phyloP scores from a whole-genome alignment of 2,797 vertebrate species.

The Paguma larvata region DNA sequence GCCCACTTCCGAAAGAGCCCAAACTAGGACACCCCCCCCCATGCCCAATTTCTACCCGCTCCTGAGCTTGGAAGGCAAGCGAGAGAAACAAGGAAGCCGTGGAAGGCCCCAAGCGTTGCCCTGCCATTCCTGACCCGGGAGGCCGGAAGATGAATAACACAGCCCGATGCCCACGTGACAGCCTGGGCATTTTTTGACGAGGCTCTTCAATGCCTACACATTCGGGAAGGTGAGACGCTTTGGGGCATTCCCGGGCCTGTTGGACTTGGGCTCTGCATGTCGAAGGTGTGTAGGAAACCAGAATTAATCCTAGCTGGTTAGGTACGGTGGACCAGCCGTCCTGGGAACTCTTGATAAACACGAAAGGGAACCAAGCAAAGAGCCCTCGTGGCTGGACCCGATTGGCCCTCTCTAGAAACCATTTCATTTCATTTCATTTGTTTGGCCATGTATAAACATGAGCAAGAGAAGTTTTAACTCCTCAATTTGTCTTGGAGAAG shows the following conservation, averaged over 20 bases:
- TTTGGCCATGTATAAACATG: slow-evolving; percentile 48
- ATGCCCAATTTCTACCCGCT: background rate
- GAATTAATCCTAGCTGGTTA: slow-evolving; percentile 46
- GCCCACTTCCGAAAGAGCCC: background rate
- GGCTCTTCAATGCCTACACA: background rate
- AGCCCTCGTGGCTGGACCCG: background rate
- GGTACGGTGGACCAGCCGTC: background rate
- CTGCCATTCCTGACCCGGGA: background rate
- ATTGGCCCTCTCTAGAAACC: background rate
- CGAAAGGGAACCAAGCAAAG: background rate
- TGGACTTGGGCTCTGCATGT: background rate
- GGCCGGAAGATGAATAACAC: background rate
- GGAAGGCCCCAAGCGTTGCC: background rate
- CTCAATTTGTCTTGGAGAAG: slow-evolving; percentile 73
- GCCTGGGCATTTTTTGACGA: background rate
- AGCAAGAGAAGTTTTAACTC: slow-evolving; percentile 59
- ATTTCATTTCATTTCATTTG: background rate
- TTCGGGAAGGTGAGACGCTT: background rate
- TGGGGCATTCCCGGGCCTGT: background rate
- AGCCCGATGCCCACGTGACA: background rate
- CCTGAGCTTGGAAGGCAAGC: background rate
- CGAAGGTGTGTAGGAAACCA: background rate
- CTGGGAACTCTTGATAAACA: background rate
- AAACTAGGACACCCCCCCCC: background rate
- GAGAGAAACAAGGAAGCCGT: background rate